phyloP scores from a whole-genome alignment of 2,888 invertebrate genomes.

The Cheilosia scutellata region DNA sequence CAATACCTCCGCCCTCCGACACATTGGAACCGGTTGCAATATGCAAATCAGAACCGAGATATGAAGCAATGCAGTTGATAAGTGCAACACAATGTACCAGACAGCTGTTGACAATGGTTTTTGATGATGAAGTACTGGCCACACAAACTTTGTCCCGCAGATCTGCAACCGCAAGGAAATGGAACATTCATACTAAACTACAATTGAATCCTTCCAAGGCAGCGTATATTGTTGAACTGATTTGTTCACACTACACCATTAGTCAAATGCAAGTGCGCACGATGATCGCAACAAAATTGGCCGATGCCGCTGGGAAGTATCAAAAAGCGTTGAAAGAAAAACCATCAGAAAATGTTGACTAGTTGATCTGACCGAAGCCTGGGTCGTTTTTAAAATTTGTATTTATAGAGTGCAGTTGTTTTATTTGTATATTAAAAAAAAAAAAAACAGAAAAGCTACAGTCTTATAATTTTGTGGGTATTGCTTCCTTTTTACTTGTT shows the following conservation, averaged over 20 bases:
- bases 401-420: too few relatives aligned
- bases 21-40: too few relatives aligned
- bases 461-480: too few relatives aligned
- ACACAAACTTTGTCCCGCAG: neutral
- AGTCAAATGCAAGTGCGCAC: neutral
- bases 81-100: neutral
- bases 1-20: too few relatives aligned
- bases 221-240: neutral
- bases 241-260: conserved; percentile 19
- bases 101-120: neutral
- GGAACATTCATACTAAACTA: neutral
- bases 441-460: too few relatives aligned
- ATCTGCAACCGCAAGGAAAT: neutral
- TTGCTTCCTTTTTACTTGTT: too few relatives aligned
- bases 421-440: too few relatives aligned
- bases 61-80: neutral
- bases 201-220: neutral
- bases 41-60: neutral
- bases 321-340: neutral
- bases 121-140: conserved; percentile 8
- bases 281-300: neutral
- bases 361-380: neutral
- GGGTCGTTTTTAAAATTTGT: neutral
- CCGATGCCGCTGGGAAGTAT: neutral
- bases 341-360: neutral